These are phyloP conservation scores for Chloroceryle inda DNA, from an alignment of 2,797 vertebrate species.

Conservation along the genomic window DNA sequence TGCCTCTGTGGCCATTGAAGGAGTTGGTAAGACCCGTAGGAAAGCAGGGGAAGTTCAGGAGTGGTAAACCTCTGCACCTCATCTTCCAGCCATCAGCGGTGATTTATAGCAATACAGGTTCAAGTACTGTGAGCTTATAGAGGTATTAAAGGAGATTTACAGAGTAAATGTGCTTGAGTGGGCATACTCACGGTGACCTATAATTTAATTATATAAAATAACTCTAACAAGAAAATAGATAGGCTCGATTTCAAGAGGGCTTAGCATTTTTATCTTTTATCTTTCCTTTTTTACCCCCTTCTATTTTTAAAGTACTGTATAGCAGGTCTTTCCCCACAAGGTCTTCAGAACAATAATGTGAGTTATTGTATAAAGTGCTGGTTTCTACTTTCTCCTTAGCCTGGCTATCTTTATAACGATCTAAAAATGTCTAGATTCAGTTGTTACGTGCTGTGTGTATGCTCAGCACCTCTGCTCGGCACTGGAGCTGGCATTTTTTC, in stretches of 20 bases:
- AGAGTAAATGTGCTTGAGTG: constrained; percentile 31
- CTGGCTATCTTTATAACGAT: constrained; percentile 69
- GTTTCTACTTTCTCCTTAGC: constrained; percentile 49
- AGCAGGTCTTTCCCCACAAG: constrained; percentile 5
- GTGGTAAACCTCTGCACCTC: neutral
- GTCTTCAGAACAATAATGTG: constrained; percentile 12
- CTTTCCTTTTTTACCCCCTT: neutral
- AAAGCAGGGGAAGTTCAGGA: neutral
- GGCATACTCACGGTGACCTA: constrained; percentile 17
- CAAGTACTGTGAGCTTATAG: neutral
- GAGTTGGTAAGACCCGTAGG: neutral
- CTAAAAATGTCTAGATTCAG: constrained; percentile 41
- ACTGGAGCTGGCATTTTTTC: neutral
- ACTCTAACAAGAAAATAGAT: constrained; percentile 45
- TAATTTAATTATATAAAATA: constrained; percentile 70
- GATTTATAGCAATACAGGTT: neutral
- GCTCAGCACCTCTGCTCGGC: constrained; percentile 5
- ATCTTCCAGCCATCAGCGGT: neutral
- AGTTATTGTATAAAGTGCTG: constrained; percentile 46
- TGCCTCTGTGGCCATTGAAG: neutral
- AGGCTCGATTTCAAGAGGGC: neutral
- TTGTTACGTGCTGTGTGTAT: neutral
- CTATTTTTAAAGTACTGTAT: neutral
- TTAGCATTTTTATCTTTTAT: neutral
- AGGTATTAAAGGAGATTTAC: constrained; percentile 31